Evolutionary conservation across 2,888 invertebrate genomes (phyloP), one percentile per base, ranked within the genome.

Genomic region (Philhelius pedissequus): DNA sequence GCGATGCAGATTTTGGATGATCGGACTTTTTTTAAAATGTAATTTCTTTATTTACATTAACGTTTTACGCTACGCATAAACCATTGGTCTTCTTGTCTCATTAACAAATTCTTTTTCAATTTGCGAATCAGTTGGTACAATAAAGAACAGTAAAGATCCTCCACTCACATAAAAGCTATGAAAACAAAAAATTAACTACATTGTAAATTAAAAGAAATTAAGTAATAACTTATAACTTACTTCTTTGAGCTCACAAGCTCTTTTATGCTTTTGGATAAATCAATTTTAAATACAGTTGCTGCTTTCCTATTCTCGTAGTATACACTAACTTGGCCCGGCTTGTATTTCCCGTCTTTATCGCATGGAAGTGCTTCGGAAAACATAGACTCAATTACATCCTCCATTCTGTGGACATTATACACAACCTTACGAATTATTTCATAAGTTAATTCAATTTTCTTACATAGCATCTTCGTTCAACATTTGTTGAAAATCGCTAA

Each of bases 401-500:
- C 78, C 88, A 96, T 92, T 25, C 95, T 95, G 84, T 20, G 70
- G 30, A 35, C 73, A 62, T n/a, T 32, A 58, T 7, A 38, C 7
- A 22, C 7, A 30, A 52, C 9, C 9, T 60, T 7, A 43, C 11
- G 22, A 18, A 11, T 43, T 5, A 11, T 43, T 15, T 20, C 4
- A 43, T 9, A 13, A 18, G 18, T 11, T 32, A 5, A 40, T 40
- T 92, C 87, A 43, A 91, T 92, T 87, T 89, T 90, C 90, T 90
- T 93, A 94, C 93, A 93, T 92, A 0, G 93, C 93, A 87, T 94
- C 93, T 92, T 98, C 98, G 9, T 94, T 93, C 88, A 98, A 96
- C 76, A 94, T 93, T 90, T 96, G 95, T 45, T 99, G 93, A 87
- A 97, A 96, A 91, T 99, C 99, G 60, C 97, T 96, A 88, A 96